These are phyloP conservation scores for Augiades crinisus DNA, from an alignment of 2,888 invertebrate species.

Conservation along the genomic window DNA sequence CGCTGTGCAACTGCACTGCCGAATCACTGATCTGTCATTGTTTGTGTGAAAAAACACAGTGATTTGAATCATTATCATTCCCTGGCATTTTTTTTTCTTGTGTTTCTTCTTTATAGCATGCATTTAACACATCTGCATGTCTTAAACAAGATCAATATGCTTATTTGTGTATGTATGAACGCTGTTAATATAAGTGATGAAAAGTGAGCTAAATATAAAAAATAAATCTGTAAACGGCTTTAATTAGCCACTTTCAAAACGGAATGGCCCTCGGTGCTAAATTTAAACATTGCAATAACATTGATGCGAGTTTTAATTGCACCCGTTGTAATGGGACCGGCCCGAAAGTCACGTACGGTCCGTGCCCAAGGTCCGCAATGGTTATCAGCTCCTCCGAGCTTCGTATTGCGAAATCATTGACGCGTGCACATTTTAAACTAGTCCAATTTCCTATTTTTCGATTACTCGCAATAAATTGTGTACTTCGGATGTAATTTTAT, in stretches of 20 bases:
- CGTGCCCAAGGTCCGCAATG: slow-evolving; percentile 39
- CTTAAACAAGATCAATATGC: too few relatives aligned
- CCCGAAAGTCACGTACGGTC: slow-evolving; percentile 43
- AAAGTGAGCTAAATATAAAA: too few relatives aligned
- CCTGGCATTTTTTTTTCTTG: too few relatives aligned
- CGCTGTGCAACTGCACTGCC: too few relatives aligned
- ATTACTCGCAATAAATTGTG: not conserved
- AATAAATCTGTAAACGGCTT: not conserved
- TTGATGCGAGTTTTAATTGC: not conserved
- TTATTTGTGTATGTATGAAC: too few relatives aligned
- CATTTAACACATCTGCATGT: too few relatives aligned
- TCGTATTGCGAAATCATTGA: slow-evolving; percentile 11
- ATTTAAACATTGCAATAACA: not conserved
- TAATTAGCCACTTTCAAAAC: not conserved
- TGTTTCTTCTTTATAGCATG: too few relatives aligned
- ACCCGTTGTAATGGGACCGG: slow-evolving; percentile 1
- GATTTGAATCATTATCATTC: too few relatives aligned
- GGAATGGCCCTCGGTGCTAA: not conserved
- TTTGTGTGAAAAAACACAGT: too few relatives aligned
- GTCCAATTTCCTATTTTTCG: not conserved
- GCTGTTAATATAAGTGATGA: too few relatives aligned
- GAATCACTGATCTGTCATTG: too few relatives aligned
- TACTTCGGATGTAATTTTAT: not conserved
- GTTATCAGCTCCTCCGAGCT: slow-evolving; percentile 32
- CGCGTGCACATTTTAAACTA: slow-evolving; percentile 11